phyloP scores from a whole-genome alignment of 2,113 vertebrate genomes.

The Pterocles burchelli region DNA sequence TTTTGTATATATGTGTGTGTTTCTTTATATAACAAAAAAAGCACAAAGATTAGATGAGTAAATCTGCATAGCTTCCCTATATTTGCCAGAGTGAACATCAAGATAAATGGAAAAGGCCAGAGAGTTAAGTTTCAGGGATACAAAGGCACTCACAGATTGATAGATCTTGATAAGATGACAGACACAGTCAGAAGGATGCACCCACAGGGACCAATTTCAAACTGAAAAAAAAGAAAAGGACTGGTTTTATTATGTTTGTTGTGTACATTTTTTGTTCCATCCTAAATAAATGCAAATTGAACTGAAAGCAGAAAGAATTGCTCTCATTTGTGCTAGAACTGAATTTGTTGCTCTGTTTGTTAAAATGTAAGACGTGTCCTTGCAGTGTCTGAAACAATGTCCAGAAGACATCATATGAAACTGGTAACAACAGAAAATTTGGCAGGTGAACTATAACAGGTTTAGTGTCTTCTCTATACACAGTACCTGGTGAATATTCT shows the following conservation, averaged over 20 bases:
- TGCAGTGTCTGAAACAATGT: background rate
- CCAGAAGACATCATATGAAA: background rate
- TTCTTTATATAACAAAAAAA: background rate
- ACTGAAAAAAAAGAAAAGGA: slow-evolving; percentile 73
- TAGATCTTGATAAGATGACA: slow-evolving; percentile 87
- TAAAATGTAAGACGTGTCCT: background rate
- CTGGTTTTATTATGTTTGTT: background rate
- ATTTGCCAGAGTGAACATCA: background rate
- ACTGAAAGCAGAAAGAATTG: background rate
- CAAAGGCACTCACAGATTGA: slow-evolving; percentile 80
- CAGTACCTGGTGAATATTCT: slow-evolving; percentile 85
- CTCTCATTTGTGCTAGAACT: background rate
- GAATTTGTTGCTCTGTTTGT: background rate
- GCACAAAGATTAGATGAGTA: background rate
- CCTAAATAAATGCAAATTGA: background rate
- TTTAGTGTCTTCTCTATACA: background rate
- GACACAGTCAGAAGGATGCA: slow-evolving; percentile 90
- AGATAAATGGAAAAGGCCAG: background rate
- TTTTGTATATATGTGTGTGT: too few relatives aligned
- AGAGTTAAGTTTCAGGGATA: background rate
- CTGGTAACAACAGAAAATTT: background rate
- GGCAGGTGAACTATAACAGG: background rate
- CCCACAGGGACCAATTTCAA: slow-evolving; percentile 85
- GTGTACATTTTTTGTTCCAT: background rate
- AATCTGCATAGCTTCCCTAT: background rate